Base-by-base conservation (phyloP, 2,113 vertebrate genomes). In the Pangasianodon gigas region DNA sequence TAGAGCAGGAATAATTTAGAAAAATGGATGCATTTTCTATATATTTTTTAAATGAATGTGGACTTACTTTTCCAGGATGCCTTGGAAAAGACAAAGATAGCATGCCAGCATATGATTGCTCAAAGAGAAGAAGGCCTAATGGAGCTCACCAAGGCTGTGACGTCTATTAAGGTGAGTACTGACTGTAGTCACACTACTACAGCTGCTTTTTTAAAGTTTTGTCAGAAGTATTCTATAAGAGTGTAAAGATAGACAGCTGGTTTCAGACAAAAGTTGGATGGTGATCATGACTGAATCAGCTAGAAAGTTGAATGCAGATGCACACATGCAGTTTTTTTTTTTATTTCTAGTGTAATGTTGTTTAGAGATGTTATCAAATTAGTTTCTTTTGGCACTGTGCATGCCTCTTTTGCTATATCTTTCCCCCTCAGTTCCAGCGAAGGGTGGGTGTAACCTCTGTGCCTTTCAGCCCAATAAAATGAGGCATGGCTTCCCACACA, bases 141-240 rank as follows among this genome's bases (percentile, higher is more conserved):
- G 18, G 26, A 86, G 84, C 84, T 86, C 62, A 52, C 26, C 46
- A 69, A 86, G 84, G 84, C 84, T 52, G 19, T 32, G 84, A 69
- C n/a, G 6, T 69, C 84, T 37, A 32, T 86, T 21, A 86, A 86
- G 46, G 84, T 86, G 46, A 69, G 46, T 48, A 32, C 6, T 62
- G 56, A 41, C 10, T 24, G 83, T 18, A 46, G 56, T 85, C 51
- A 56, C 7, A 41, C 14, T 10, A 9, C 13, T 54, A 32, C 14
- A 81, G 16, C 13, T 18, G 46, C 46, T 79, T 29, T 79, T 71
- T 77, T 14, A 75, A 24, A 3, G 4, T 46, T 77, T 26, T 46
- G 74, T 10, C 74, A 77, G 74, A 2, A 46, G 9, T 29, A 48
- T 26, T 48, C 14, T 52, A 16, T 52, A 52, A 10, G 11, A 51